Conservation (phyloP, 2,888 invertebrate genomes). For the Drosophila melanosoma region DNA sequence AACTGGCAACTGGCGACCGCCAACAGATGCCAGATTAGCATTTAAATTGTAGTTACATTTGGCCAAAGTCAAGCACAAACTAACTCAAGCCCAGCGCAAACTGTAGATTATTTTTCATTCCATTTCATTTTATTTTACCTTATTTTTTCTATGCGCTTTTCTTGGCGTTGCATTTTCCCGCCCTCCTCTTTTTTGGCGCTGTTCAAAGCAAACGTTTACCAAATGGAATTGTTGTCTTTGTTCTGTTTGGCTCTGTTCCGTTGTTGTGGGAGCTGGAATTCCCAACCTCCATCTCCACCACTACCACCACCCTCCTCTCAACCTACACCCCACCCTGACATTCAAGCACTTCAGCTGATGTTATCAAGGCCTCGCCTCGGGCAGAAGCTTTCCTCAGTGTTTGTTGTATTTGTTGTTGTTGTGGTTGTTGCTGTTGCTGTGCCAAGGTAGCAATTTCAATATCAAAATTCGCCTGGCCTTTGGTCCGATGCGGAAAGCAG, state of each 20-base stretch:
- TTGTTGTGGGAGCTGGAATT: slow-evolving; percentile 60
- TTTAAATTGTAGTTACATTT: slow-evolving; percentile 81
- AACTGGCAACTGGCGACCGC: slow-evolving; percentile 56
- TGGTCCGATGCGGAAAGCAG: slow-evolving; percentile 62
- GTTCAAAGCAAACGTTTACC: slow-evolving; percentile 66
- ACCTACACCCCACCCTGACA: slow-evolving; percentile 11
- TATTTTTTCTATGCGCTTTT: slow-evolving; percentile 55
- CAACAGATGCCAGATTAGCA: slow-evolving; percentile 79
- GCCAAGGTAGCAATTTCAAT: slow-evolving; percentile 79
- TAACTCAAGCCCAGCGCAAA: slow-evolving; percentile 51
- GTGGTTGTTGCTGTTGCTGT: slow-evolving; percentile 5
- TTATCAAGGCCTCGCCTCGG: slow-evolving; percentile 68
- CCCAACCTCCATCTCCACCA: slow-evolving; percentile 7
- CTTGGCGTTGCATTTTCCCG: slow-evolving; percentile 60
- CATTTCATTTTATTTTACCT: slow-evolving; percentile 41
- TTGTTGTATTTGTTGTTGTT: slow-evolving; percentile 15
- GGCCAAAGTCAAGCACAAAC: slow-evolving; percentile 60
- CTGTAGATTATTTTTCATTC: slow-evolving; percentile 73
- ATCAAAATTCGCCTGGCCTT: slow-evolving; percentile 77
- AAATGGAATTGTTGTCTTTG: slow-evolving; percentile 79
- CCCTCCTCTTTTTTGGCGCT: slow-evolving; percentile 42
- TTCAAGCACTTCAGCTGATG: slow-evolving; percentile 55
- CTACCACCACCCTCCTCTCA: not conserved
- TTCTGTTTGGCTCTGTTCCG: slow-evolving; percentile 41
- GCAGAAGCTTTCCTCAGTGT: slow-evolving; percentile 71